These are phyloP conservation scores for Adelphocoris suturalis DNA, from an alignment of 2,888 invertebrate species.

Conservation along the genomic window DNA sequence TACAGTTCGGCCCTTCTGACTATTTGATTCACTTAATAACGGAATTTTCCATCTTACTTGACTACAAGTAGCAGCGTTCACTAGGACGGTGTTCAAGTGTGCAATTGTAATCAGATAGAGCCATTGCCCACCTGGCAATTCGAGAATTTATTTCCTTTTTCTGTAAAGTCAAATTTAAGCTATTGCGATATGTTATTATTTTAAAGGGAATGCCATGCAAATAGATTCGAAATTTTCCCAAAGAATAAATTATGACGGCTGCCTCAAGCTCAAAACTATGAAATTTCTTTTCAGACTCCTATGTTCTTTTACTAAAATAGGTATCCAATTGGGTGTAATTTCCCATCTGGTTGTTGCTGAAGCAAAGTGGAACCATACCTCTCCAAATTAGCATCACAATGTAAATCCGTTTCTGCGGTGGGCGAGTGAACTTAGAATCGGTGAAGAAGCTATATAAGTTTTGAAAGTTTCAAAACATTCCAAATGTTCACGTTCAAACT, in stretches of 20 bases:
- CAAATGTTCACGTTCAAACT: background rate
- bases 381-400: constrained; percentile 65
- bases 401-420: constrained; percentile 61
- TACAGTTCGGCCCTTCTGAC: background rate
- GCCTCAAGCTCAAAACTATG: constrained; percentile 78
- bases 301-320: constrained; percentile 77
- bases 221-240: constrained; percentile 78
- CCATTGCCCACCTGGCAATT: constrained; percentile 77
- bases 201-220: constrained; percentile 77
- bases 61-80: constrained; percentile 76
- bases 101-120: constrained; percentile 76
- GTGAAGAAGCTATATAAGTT: constrained; percentile 32
- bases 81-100: constrained; percentile 76
- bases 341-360: constrained; percentile 44
- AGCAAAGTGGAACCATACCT: constrained; percentile 71
- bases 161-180: constrained; percentile 76
- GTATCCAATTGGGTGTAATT: constrained; percentile 76
- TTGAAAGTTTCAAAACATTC: constrained; percentile 35
- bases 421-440: constrained; percentile 62
- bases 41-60: background rate
- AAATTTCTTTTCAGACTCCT: constrained; percentile 77
- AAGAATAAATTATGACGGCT: constrained; percentile 77
- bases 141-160: constrained; percentile 77
- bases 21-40: background rate
- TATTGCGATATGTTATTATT: constrained; percentile 77